These are phyloP conservation scores for Phocoena sinus DNA, from an alignment of 2,113 vertebrate genomes.

Conservation along the genomic window DNA sequence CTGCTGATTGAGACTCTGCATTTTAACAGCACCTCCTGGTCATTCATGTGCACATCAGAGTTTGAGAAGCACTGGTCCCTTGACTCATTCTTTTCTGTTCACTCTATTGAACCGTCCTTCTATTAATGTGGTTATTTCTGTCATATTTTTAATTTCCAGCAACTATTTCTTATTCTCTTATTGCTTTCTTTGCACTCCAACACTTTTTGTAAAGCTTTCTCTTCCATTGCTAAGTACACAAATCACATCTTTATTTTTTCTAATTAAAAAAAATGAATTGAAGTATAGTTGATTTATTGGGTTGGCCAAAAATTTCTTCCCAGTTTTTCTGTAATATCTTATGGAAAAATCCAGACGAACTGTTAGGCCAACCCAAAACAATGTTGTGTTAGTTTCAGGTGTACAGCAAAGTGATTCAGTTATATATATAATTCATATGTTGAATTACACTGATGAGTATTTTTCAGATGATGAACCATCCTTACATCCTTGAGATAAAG, in stretches of 20 bases:
- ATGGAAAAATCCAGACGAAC: too few species aligned
- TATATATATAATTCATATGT: too few species aligned
- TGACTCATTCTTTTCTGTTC: neutral
- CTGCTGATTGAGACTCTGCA: neutral
- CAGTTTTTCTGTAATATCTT: too few species aligned
- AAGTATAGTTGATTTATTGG: neutral
- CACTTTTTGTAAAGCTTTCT: neutral
- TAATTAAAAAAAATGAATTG: too few species aligned
- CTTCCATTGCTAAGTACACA: neutral
- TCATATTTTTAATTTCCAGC: neutral
- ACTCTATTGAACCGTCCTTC: neutral
- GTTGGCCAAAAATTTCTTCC: too few species aligned
- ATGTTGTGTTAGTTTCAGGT: neutral
- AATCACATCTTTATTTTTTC: neutral
- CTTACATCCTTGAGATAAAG: neutral
- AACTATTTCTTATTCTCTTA: neutral
- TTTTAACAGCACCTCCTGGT: neutral
- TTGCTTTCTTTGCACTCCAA: neutral
- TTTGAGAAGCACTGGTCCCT: neutral
- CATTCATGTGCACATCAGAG: accelerated
- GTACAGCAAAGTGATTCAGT: neutral
- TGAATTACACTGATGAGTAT: neutral
- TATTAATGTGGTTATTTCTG: neutral
- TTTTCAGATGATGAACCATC: neutral
- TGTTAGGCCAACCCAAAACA: neutral